Evolutionary conservation across 2,113 vertebrate genomes (phyloP), one percentile per base, ranked within the genome.

Genomic region (Gyps fulvus): DNA sequence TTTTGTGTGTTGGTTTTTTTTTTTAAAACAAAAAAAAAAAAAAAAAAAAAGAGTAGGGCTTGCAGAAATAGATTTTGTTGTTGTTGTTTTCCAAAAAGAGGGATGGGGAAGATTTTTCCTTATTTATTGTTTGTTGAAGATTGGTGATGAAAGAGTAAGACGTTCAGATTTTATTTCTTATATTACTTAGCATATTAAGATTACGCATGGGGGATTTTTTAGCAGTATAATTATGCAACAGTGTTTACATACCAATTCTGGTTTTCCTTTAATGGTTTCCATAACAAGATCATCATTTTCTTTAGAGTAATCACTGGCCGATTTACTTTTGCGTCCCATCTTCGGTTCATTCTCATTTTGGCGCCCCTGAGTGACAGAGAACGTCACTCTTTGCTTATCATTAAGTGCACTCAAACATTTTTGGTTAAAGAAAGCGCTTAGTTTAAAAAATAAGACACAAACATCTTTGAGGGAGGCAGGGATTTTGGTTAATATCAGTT

Each of bases 251-350:
- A 93, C 87, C 92, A 94, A 93, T 78, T 96, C 97, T 87, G 95
- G 78, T 94, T 96, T 97, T 96, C 91, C 97, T 97, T 91, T 97
- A 94, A 96, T 27, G 71, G 94, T 71, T 95, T 97, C 96, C 95
- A 95, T 77, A 97, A 96, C 92, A 97, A 97, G 85, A 84, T 92
- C 94, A 97, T 95, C 61, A 96, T 76, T 97, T 92, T 96, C 96
- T 97, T 94, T 96, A 97, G 58, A 90, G 94, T 76, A 97, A 96
- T 96, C 93, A 97, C 83, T 91, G 90, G 83, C 70, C 1, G 13
- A 90, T 96, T 97, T 93, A 95, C 79, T 97, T 93, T 92, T 93
- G 90, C 13, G 4, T 95, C 93, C 95, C 67, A 62, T 96, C 96
- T 96, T 98, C 20, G 1, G 83, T 76, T 96, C 65, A 2, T 42